A percentile compares a stretch with the other conserved stretches of the same genome.
Conservation (phyloP, 2,888 invertebrate species). For the Pelosia muscerda region DNA sequence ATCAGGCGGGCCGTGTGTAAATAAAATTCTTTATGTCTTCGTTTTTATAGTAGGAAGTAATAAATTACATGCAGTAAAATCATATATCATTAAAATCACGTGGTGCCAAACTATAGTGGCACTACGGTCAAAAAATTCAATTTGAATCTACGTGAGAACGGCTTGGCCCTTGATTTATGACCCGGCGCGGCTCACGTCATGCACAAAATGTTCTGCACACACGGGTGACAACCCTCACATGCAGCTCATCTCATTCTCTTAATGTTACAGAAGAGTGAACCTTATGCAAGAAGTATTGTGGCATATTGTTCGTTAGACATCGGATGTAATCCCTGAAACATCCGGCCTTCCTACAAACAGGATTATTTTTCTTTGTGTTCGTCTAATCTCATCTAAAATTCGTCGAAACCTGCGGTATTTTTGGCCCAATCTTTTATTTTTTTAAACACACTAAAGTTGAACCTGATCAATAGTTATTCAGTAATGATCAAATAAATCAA, state of each 20-base stretch:
- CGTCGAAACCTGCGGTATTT: no score
- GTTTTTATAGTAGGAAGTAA: background rate
- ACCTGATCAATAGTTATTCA: no score
- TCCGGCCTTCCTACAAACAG: conserved; percentile 25
- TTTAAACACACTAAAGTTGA: background rate
- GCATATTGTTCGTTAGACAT: background rate
- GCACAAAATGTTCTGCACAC: conserved; percentile 36
- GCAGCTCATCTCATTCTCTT: conserved; percentile 16
- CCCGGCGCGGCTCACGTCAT: conserved; percentile 30
- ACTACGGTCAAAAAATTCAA: conserved; percentile 40
- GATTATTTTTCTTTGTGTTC: conserved; percentile 18
- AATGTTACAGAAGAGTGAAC: conserved; percentile 4
- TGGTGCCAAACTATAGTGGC: conserved; percentile 25
- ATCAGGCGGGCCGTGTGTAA: no score
- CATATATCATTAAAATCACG: conserved; percentile 28
- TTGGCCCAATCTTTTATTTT: background rate
- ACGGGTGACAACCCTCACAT: conserved; percentile 37
- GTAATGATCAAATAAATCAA: no score
- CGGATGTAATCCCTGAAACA: background rate
- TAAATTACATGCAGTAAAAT: background rate
- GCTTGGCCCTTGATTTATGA: conserved; percentile 44
- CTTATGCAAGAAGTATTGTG: accelerated
- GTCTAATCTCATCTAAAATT: background rate
- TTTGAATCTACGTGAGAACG: conserved; percentile 38
- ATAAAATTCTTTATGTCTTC: background rate